A percentile compares a stretch with the other conserved stretches of the same genome.
phyloP scores from a whole-genome alignment of 2,113 vertebrate species.

The Atrichornis clamosus region DNA sequence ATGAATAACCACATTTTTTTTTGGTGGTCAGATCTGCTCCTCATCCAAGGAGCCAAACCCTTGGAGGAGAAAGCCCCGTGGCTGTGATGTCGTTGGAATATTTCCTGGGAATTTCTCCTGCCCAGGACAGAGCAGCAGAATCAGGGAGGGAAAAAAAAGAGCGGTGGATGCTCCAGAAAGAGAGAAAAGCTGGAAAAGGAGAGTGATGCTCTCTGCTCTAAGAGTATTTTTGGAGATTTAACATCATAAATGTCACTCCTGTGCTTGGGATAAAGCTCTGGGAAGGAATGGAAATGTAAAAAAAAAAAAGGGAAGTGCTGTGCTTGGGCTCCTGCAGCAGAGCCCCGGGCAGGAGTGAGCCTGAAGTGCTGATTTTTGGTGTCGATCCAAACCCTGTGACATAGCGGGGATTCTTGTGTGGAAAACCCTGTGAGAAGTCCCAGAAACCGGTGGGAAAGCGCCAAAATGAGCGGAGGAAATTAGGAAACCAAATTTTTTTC shows the following conservation, averaged over 20 bases:
- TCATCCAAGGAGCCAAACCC: background rate
- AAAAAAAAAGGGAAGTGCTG: background rate
- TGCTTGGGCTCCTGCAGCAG: background rate
- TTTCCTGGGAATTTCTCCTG: background rate
- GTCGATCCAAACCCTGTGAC: background rate
- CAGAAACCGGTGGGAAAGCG: background rate
- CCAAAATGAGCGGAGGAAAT: background rate
- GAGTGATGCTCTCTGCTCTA: background rate
- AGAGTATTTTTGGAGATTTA: background rate
- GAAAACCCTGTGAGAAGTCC: background rate
- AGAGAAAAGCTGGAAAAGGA: background rate
- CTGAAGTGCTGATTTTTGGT: fast-evolving
- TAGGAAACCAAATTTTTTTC: background rate
- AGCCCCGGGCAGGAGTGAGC: background rate
- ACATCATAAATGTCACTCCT: background rate
- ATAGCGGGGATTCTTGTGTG: fast-evolving
- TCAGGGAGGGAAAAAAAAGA: background rate
- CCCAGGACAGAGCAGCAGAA: background rate
- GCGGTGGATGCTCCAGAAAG: background rate
- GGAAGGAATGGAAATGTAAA: background rate
- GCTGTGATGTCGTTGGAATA: fast-evolving
- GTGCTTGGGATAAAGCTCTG: background rate
- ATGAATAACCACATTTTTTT: background rate
- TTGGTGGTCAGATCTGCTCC: background rate
- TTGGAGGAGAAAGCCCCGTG: background rate